Conservation (phyloP, 2,888 invertebrate species). For the Athalia circularis region DNA sequence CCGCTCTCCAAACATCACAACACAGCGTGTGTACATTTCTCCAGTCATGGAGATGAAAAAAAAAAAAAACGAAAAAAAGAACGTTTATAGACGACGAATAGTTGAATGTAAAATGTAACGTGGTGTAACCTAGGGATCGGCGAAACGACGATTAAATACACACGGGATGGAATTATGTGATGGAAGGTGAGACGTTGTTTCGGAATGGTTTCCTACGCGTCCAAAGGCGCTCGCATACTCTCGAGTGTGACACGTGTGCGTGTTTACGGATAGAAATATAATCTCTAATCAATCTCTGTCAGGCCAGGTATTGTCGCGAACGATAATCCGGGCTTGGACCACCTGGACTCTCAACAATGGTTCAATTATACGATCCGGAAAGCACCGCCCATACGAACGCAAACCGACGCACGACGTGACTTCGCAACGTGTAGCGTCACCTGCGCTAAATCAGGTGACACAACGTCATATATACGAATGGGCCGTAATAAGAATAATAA, state of each 20-base stretch:
- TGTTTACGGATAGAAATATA: slow-evolving; percentile 34
- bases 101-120: too few species aligned
- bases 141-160: too few species aligned
- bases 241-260: slow-evolving; percentile 7
- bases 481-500: too few species aligned
- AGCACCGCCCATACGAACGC: slow-evolving; percentile 13
- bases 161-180: too few species aligned
- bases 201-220: too few species aligned
- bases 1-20: too few species aligned
- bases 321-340: slow-evolving; percentile 49
- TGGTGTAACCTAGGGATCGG: too few species aligned
- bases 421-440: neutral
- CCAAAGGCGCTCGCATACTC: slow-evolving; percentile 1
- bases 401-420: neutral
- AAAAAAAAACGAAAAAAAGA: too few species aligned
- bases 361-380: slow-evolving; percentile 62
- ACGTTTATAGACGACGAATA: too few species aligned
- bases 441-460: slow-evolving; percentile 28
- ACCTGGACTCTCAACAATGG: slow-evolving; percentile 63
- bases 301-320: slow-evolving; percentile 32
- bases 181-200: too few species aligned
- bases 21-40: too few species aligned
- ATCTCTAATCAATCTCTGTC: slow-evolving; percentile 57
- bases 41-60: too few species aligned
- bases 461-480: neutral